A percentile compares a stretch with the other conserved stretches of the same genome.
Conservation (phyloP, 2,113 vertebrate genomes). For the Malurus elegans region DNA sequence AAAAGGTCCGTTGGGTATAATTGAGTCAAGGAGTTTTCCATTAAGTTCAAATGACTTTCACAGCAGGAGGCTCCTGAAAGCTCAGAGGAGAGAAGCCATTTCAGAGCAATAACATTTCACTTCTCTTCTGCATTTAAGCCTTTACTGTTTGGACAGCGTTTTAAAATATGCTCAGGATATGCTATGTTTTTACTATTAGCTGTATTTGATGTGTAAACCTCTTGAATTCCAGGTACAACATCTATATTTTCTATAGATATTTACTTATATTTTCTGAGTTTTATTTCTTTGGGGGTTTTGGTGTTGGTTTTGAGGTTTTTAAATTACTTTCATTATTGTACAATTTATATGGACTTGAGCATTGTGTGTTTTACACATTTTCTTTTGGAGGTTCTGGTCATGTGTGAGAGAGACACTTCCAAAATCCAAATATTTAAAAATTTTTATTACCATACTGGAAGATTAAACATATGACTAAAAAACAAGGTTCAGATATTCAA, state of each 20-base stretch:
- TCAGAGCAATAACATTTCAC: not conserved
- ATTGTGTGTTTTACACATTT: not conserved
- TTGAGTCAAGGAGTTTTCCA: slow-evolving; percentile 52
- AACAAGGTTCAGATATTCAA: not conserved
- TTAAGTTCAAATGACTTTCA: slow-evolving; percentile 64
- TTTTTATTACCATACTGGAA: not conserved
- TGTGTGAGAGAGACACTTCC: not conserved
- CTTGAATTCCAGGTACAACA: not conserved
- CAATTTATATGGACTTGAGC: not conserved
- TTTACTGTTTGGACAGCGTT: slow-evolving; percentile 4
- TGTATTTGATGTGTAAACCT: not conserved
- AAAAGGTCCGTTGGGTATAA: slow-evolving; percentile 43
- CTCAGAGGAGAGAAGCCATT: slow-evolving; percentile 16
- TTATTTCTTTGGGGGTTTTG: not conserved
- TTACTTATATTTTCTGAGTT: not conserved
- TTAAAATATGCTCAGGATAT: not conserved
- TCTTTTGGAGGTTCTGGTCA: not conserved
- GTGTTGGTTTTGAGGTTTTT: not conserved
- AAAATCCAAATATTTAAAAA: not conserved
- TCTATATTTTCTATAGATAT: not conserved
- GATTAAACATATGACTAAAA: not conserved
- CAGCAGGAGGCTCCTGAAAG: slow-evolving; percentile 43
- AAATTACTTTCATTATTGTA: not conserved
- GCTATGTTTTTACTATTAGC: not conserved
- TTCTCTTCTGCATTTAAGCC: slow-evolving; percentile 9